Evolutionary conservation across 2,797 vertebrate genomes (phyloP).

Genomic region (Coilia nasus): DNA sequence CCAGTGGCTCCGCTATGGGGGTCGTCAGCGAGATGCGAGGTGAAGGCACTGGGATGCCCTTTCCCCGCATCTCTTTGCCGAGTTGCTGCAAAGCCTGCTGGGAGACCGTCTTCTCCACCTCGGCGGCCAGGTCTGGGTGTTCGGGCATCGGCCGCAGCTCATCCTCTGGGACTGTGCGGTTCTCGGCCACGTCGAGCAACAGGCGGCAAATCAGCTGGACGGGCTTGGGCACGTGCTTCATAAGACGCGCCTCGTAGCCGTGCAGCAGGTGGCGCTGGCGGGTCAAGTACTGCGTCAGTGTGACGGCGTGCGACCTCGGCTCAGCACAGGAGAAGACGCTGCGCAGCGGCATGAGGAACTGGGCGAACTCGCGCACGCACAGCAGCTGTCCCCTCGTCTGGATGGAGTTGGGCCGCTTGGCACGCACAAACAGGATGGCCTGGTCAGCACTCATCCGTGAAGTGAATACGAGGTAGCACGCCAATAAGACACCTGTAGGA

Average conservation of each 20-base stretch:
- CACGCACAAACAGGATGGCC: conserved; percentile 92
- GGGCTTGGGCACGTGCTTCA: conserved; percentile 94
- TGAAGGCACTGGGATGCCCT: conserved; percentile 73
- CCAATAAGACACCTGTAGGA: conserved; percentile 89
- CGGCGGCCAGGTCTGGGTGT: conserved; percentile 83
- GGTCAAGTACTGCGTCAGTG: conserved; percentile 89
- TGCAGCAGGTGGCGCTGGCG: conserved; percentile 96
- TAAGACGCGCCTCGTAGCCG: conserved; percentile 91
- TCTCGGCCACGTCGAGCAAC: conserved; percentile 86
- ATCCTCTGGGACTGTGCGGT: conserved; percentile 78
- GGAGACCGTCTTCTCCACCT: conserved; percentile 91
- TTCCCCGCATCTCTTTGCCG: conserved; percentile 81
- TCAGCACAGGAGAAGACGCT: conserved; percentile 89
- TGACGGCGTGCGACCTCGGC: conserved; percentile 82
- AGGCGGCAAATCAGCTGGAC: conserved; percentile 87
- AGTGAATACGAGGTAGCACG: conserved; percentile 95
- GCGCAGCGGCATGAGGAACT: conserved; percentile 89
- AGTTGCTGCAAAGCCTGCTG: conserved; percentile 82
- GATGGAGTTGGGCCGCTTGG: conserved; percentile 94
- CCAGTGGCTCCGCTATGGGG: conserved; percentile 16
- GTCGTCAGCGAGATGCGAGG: conserved; percentile 37
- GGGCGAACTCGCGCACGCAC: conserved; percentile 91
- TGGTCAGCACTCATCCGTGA: conserved; percentile 95
- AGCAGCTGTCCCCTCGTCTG: conserved; percentile 94
- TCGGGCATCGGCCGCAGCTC: conserved; percentile 67